phyloP scores from a whole-genome alignment of 2,797 vertebrate species.

The Podargus strigoides region DNA sequence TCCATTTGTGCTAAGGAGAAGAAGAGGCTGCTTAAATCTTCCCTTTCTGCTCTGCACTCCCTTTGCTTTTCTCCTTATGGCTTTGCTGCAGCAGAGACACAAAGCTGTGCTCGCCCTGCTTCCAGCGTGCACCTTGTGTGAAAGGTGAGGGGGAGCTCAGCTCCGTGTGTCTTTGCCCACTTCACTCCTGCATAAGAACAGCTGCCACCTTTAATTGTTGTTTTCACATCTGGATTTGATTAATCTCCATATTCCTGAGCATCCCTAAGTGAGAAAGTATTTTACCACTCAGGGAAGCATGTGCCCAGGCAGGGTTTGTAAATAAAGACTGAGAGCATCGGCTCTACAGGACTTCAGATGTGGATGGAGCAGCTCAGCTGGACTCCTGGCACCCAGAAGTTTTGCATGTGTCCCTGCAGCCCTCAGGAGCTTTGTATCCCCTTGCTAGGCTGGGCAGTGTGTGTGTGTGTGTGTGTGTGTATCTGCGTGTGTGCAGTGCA shows the following conservation, averaged over 20 bases:
- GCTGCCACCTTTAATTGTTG: not conserved
- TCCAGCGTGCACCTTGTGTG: accelerated
- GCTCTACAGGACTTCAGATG: not conserved
- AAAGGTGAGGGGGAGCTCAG: not conserved
- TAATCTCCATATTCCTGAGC: not conserved
- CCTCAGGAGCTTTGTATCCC: not conserved
- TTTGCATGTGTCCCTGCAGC: not conserved
- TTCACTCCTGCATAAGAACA: not conserved
- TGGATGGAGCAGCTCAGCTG: not conserved
- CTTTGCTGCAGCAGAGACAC: not conserved
- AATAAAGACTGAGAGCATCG: not conserved
- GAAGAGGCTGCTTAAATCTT: not conserved
- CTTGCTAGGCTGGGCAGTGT: not conserved
- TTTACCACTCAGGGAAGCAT: not conserved
- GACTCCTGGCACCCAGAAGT: not conserved
- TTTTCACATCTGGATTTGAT: not conserved
- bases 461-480: no score
- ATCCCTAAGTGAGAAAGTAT: not conserved
- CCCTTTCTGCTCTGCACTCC: not conserved
- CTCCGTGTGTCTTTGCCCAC: not conserved
- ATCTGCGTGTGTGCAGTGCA: no score
- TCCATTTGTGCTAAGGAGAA: not conserved
- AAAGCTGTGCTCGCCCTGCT: not conserved
- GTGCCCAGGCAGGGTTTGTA: not conserved
- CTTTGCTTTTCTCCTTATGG: not conserved